These are phyloP conservation scores for Magallana ariakensis DNA, from an alignment of 1,140 invertebrate genomes.

Conservation along the genomic window DNA sequence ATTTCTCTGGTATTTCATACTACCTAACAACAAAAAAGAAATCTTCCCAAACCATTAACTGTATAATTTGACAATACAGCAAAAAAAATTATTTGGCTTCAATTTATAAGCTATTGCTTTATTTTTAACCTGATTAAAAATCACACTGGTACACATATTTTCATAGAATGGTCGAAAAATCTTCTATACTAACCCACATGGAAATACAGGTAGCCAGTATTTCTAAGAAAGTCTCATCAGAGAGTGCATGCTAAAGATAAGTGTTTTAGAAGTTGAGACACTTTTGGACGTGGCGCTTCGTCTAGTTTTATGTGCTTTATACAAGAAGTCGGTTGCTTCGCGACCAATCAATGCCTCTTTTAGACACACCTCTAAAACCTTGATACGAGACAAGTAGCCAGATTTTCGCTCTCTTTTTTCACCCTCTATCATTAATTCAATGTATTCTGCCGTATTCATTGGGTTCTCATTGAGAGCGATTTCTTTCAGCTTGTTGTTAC, in stretches of 20 bases:
- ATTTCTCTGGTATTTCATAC: too few species aligned
- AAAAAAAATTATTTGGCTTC: too few species aligned
- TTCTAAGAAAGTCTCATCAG: background rate
- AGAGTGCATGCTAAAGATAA: background rate
- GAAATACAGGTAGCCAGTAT: too few species aligned
- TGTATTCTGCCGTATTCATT: constrained; percentile 36
- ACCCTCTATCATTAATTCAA: constrained; percentile 44
- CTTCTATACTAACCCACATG: too few species aligned
- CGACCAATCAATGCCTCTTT: background rate
- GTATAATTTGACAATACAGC: too few species aligned
- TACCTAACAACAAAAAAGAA: too few species aligned
- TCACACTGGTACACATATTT: too few species aligned
- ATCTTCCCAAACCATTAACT: too few species aligned
- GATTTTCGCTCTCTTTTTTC: constrained; percentile 31
- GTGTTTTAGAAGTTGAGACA: background rate
- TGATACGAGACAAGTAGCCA: constrained; percentile 20
- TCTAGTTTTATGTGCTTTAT: background rate
- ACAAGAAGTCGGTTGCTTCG: background rate
- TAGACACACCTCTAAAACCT: constrained; percentile 27
- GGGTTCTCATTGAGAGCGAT: constrained; percentile 44
- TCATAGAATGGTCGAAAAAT: too few species aligned
- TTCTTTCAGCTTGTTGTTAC: constrained; percentile 43
- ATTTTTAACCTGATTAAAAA: too few species aligned
- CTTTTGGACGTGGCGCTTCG: background rate
- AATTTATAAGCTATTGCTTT: too few species aligned